Evolutionary conservation across 2,797 vertebrate genomes (phyloP), one percentile per base, ranked within the genome.

Genomic region (Micromesistius poutassou): DNA sequence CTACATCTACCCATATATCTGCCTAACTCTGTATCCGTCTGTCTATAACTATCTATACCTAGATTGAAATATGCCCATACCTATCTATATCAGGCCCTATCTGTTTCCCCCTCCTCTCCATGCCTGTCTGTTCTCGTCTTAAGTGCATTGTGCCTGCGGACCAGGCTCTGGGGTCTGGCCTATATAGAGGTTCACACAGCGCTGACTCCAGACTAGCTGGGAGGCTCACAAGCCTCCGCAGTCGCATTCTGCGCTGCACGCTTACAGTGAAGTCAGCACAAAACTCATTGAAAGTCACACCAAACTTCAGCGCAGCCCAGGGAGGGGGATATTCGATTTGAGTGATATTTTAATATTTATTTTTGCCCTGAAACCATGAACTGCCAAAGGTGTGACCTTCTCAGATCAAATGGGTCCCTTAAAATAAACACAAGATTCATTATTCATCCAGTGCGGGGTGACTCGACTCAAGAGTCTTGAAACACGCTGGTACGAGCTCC

Each of bases 121-220:
- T 68, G 8, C 12, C 62, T 68, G 10, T 62, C 68, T 75, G 30
- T 46, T 73, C 46, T 72, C 12, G 76, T 87, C 82, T 88, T 76
- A 80, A 87, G 81, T 86, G 85, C 86, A 73, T 87, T 84, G 87
- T 81, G 86, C 87, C 84, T 76, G 68, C 77, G 87, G 88, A 87
- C 84, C 46, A 82, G 84, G 76, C 91, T 91, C 83, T 86, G 80
- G 88, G 91, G 78, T 85, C 82, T 91, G 84, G 87, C 88, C 88
- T 91, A 91, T 79, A 91, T 90, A 86, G 80, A 88, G 78, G 79
- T 62, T 84, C 80, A 78, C 80, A 78, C 83, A 84, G 81, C 85
- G 80, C 79, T 81, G 83, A 80, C 84, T 89, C 79, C 76, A 88
- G 86, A 86, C 83, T 86, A 83, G 77, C 86, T 88, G 78, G 75